Evolutionary conservation across 2,888 invertebrate genomes (phyloP).

Genomic region (Drosophila formosana): DNA sequence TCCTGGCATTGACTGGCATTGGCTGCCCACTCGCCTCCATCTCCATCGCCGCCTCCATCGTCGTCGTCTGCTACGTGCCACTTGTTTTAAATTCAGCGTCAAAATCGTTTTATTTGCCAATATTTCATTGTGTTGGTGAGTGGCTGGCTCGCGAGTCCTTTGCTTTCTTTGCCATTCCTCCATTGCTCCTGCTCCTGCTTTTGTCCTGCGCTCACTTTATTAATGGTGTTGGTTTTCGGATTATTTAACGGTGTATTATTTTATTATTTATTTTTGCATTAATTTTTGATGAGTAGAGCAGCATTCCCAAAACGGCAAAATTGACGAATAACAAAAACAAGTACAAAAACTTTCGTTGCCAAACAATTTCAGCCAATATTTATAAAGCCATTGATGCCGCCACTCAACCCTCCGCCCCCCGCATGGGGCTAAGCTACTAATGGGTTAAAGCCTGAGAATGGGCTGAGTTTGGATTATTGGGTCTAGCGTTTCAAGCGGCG

Average conservation of each 20-base stretch:
- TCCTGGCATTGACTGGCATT: conserved; percentile 15
- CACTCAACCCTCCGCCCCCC: not conserved
- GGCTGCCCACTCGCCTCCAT: not conserved
- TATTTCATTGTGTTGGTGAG: conserved; percentile 77
- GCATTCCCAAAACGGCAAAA: conserved; percentile 32
- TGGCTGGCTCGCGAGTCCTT: conserved; percentile 42
- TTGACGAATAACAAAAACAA: conserved; percentile 40
- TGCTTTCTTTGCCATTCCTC: conserved; percentile 2
- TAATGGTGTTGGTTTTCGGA: conserved; percentile 83
- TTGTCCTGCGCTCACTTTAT: conserved; percentile 68
- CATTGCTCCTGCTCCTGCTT: conserved; percentile 9
- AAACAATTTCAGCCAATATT: conserved; percentile 46
- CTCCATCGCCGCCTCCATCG: not conserved
- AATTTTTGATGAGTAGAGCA: conserved; percentile 73
- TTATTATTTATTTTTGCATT: conserved; percentile 83
- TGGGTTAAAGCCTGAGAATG: conserved; percentile 46
- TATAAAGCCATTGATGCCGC: conserved; percentile 55
- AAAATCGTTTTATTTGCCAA: conserved; percentile 84
- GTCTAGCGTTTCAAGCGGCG: conserved; percentile 6
- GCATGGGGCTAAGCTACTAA: conserved; percentile 36
- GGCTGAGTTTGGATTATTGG: not conserved
- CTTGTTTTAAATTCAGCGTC: conserved; percentile 84
- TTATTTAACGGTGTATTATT: conserved; percentile 83
- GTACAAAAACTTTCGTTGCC: conserved; percentile 42
- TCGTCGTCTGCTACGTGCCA: conserved; percentile 70